Base-by-base conservation (phyloP, 2,888 invertebrate genomes). In the Aplocera efformata region DNA sequence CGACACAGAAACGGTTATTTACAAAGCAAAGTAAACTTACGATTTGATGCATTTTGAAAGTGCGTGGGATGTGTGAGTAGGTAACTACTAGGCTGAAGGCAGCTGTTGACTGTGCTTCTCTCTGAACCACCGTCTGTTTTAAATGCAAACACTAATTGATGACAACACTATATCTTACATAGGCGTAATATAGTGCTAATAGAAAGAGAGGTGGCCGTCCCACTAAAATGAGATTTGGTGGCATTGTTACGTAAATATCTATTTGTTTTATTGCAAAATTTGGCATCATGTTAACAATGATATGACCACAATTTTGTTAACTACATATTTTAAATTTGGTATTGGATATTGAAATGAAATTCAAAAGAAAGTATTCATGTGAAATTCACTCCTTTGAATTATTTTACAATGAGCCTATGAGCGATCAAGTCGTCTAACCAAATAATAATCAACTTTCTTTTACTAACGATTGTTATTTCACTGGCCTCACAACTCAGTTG, bases 161-260 rank as follows among this genome's bases (percentile, higher is more conserved):
- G 78, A 64, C 79, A 76, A 79, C 74, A 81, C 71, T 65, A 50
- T 63, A 56, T 65, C 50, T 60, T 60, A 42, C 58, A 29, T 49
- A 44, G 51, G 53, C 66, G 69, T 73, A 77, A 77, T 60, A 56
- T 44, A 56, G 82, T 83, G 85, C 79, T 86, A 86, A 86, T 83
- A 50, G 63, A 66, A 58, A 59, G 59, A 70, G 61, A 70, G 63
- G 58, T 60, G 56, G 39, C 42, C 57, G 68, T 60, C 69, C 66
- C 50, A 72, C 63, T 58, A 67, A 40, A 70, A 56, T 60, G 48
- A 50, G 35, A 55, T 60, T 61, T 48, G 62, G 57, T 65, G 60
- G 62, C 66, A 59, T 46, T 48, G 39, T 67, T 65, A 55, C 60
- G 63, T 62, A 67, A 63, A 58, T 50, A 45, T 38, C 10, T 65